Evolutionary conservation across 2,113 vertebrate genomes (phyloP).

Genomic region (Ibidorhyncha struthersii): DNA sequence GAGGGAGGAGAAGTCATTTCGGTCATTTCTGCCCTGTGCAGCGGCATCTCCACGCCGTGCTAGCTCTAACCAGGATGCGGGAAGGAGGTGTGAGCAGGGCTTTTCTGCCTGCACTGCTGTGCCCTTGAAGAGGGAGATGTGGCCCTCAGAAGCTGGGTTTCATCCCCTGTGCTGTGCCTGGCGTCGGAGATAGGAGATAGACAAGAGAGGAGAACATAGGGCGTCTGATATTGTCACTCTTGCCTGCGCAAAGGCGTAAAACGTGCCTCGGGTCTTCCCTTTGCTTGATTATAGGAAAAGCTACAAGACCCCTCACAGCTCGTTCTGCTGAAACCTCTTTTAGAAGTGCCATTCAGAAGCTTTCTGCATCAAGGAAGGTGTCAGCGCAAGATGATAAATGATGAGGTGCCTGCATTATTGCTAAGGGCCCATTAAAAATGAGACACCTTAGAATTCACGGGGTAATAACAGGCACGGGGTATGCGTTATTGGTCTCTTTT

Average conservation of each 20-base stretch:
- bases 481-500: slow-evolving; percentile 40
- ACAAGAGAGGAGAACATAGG: accelerated
- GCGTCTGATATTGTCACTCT: background rate
- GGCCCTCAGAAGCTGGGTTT: background rate
- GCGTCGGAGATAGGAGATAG: background rate
- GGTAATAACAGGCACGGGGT: slow-evolving; percentile 54
- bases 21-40: background rate
- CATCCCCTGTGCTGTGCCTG: background rate
- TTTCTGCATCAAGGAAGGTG: slow-evolving; percentile 25
- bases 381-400: slow-evolving; percentile 41
- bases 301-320: background rate
- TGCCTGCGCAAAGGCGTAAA: background rate
- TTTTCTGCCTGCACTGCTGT: background rate
- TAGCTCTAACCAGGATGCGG: accelerated
- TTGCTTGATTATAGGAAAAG: background rate
- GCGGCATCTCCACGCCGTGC: background rate
- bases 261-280: background rate
- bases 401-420: slow-evolving; percentile 14
- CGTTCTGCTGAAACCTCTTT: slow-evolving; percentile 7
- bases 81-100: background rate
- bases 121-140: background rate
- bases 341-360: slow-evolving; percentile 28
- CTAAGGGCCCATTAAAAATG: slow-evolving; percentile 60
- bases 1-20: background rate
- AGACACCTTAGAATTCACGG: slow-evolving; percentile 58